phyloP scores from a whole-genome alignment of 2,113 vertebrate species.

The Sinocyclocheilus grahami region DNA sequence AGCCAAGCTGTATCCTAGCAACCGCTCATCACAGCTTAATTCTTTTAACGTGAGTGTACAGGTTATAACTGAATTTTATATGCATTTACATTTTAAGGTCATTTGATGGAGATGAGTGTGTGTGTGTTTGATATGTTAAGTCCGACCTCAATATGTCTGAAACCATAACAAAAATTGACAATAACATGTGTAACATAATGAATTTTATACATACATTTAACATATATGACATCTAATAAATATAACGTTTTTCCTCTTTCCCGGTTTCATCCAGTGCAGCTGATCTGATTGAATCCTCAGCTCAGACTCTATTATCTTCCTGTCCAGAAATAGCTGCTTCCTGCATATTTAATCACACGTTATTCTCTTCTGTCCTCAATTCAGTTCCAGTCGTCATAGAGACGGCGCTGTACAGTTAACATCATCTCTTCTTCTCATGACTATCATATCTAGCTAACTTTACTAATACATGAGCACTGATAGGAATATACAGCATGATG shows the following conservation, averaged over 20 bases:
- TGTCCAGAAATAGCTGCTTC: constrained; percentile 39
- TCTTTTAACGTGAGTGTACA: background rate
- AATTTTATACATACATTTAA: background rate
- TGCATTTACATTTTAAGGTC: background rate
- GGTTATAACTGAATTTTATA: background rate
- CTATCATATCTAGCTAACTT: background rate
- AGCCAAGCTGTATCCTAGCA: background rate
- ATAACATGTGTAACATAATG: background rate
- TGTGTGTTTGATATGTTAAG: background rate
- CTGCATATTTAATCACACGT: constrained; percentile 52
- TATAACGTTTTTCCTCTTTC: too few species aligned
- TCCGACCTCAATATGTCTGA: background rate
- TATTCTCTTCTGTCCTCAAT: constrained; percentile 19
- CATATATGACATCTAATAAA: background rate
- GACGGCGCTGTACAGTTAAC: background rate
- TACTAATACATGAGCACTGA: background rate
- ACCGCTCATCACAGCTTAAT: background rate
- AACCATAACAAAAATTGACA: background rate
- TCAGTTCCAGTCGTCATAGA: background rate
- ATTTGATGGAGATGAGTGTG: background rate
- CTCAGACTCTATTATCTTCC: constrained; percentile 36
- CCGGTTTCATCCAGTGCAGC: background rate
- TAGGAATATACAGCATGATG: too few species aligned
- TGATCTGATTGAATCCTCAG: constrained; percentile 41
- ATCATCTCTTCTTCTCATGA: background rate